Conservation (phyloP, 1,140 invertebrate species). For the Ptiloglossa arizonensis region DNA sequence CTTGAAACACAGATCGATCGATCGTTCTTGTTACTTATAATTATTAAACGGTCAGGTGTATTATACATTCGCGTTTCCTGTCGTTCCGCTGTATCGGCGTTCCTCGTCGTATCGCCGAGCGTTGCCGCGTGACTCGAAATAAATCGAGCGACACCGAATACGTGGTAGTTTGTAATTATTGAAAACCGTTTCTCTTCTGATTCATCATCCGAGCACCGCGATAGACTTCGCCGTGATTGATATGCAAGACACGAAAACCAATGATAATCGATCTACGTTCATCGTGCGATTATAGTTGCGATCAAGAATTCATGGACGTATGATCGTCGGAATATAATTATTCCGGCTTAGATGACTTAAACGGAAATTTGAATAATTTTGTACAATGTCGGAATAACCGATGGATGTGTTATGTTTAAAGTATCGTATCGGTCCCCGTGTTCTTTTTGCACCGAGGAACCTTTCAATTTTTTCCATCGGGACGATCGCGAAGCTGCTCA, state of each 20-base stretch:
- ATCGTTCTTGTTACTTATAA: not conserved
- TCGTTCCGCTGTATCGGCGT: not conserved
- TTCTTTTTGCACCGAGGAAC: too few relatives aligned
- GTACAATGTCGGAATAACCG: not conserved
- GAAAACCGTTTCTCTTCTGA: slow-evolving; percentile 1
- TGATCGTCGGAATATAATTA: slow-evolving; percentile 25
- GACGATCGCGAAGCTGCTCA: too few relatives aligned
- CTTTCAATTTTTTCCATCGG: too few relatives aligned
- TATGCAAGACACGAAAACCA: not conserved
- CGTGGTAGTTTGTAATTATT: slow-evolving; percentile 13
- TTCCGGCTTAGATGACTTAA: not conserved
- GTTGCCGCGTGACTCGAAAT: not conserved
- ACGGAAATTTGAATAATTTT: slow-evolving; percentile 44
- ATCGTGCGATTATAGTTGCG: not conserved
- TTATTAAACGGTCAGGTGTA: too few relatives aligned
- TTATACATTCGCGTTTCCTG: not conserved
- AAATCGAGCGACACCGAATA: slow-evolving; percentile 1
- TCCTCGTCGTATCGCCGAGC: not conserved
- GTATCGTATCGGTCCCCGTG: too few relatives aligned
- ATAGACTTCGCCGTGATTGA: slow-evolving; percentile 10
- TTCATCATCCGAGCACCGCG: not conserved
- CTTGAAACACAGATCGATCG: not conserved
- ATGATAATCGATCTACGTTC: slow-evolving; percentile 22
- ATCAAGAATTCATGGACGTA: slow-evolving; percentile 38
- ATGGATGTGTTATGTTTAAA: not conserved